Evolutionary conservation across 2,113 vertebrate species (phyloP).

Genomic region (Corythaeola cristata): DNA sequence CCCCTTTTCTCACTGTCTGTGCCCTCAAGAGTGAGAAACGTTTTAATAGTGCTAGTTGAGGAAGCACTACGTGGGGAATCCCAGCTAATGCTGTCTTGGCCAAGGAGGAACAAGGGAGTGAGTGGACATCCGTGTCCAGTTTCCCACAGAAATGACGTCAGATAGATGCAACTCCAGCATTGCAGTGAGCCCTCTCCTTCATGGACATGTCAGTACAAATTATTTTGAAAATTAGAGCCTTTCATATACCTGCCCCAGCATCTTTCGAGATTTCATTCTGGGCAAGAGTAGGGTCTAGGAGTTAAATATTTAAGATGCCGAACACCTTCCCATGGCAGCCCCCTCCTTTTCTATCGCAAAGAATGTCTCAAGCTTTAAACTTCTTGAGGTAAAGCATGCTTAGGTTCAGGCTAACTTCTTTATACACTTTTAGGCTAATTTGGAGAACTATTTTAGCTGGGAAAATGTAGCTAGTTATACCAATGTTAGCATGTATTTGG

Average conservation of each 20-base stretch:
- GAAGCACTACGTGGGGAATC: neutral
- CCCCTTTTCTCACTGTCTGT: neutral
- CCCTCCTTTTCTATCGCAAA: neutral
- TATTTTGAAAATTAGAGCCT: neutral
- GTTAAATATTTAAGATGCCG: neutral
- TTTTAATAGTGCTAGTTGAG: neutral
- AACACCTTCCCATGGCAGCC: neutral
- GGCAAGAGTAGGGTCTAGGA: neutral
- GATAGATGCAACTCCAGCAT: neutral
- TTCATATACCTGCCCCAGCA: neutral
- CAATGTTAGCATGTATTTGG: neutral
- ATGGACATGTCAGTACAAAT: neutral
- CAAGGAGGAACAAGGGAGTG: neutral
- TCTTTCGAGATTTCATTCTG: neutral
- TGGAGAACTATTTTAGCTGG: neutral
- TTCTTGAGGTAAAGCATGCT: neutral
- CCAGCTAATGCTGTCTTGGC: neutral
- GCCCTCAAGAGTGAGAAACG: neutral
- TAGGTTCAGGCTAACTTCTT: neutral
- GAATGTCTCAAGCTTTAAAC: neutral
- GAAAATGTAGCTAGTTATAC: neutral
- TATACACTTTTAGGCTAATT: neutral
- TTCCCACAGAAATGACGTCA: neutral
- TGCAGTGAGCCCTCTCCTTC: neutral
- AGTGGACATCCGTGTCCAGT: neutral